phyloP scores from a whole-genome alignment of 92 coral and sea anemone species.

The Heliopora coerulea region DNA sequence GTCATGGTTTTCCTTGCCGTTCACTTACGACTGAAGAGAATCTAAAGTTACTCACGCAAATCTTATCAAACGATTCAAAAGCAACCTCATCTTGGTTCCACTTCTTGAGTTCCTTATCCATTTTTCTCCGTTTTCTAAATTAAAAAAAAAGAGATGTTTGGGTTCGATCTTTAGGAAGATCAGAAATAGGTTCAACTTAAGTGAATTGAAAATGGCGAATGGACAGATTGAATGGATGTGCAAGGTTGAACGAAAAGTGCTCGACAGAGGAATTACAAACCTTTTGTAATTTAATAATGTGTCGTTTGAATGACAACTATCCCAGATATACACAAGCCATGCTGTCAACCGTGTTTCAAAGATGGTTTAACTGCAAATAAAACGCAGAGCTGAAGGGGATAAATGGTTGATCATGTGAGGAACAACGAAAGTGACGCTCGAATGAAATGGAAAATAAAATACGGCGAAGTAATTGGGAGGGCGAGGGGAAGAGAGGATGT shows the following conservation, averaged over 20 bases:
- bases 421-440: slow-evolving; percentile 39
- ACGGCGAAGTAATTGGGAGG: slow-evolving; percentile 11
- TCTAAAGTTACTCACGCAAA: slow-evolving; percentile 12
- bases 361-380: neutral
- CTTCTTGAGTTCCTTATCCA: slow-evolving; percentile 10
- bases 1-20: neutral
- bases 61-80: slow-evolving; percentile 14
- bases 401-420: slow-evolving; percentile 27
- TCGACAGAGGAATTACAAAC: neutral
- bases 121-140: slow-evolving; percentile 5
- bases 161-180: neutral
- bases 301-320: neutral
- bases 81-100: slow-evolving; percentile 1
- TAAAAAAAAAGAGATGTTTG: neutral
- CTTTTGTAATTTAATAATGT: neutral
- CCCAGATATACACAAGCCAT: neutral
- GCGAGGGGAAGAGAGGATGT: neutral
- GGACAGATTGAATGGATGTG: neutral
- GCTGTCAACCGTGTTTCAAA: neutral
- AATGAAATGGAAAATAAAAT: slow-evolving; percentile 29
- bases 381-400: slow-evolving; percentile 8
- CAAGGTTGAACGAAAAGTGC: neutral
- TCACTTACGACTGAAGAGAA: slow-evolving; percentile 16
- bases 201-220: slow-evolving; percentile 8
- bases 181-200: neutral